phyloP scores from a whole-genome alignment of 2,797 vertebrate species.

The Parotocinclus haroldoi region DNA sequence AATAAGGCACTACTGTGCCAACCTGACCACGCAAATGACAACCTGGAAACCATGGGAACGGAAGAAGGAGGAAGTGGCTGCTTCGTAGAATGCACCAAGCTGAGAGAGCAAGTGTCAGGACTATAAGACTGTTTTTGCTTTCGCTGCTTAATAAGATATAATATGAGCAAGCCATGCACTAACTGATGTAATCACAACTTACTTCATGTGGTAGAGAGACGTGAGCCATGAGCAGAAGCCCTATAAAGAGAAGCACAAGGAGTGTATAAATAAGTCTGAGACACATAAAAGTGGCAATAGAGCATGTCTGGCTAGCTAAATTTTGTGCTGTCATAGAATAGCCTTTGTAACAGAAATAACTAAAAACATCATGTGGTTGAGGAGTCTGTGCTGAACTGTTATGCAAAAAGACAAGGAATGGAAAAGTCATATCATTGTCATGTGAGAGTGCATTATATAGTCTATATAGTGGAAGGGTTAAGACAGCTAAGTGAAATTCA shows the following conservation, averaged over 20 bases:
- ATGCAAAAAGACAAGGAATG: background rate
- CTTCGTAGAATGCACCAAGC: conserved; percentile 57
- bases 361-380: conserved; percentile 24
- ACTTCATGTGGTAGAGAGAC: conserved; percentile 96
- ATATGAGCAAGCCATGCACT: conserved; percentile 54
- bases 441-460: too few relatives aligned
- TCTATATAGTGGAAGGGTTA: too few relatives aligned
- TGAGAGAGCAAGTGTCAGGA: conserved; percentile 59
- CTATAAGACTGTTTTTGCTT: conserved; percentile 64
- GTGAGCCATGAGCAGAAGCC: conserved; percentile 95
- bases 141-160: conserved; percentile 67
- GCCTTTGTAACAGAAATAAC: conserved; percentile 29
- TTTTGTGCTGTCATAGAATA: conserved; percentile 44
- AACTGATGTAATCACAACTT: conserved; percentile 72
- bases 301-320: conserved; percentile 55
- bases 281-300: conserved; percentile 38
- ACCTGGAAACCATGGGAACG: conserved; percentile 67
- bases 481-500: too few relatives aligned
- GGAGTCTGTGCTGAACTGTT: conserved; percentile 25
- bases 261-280: conserved; percentile 50
- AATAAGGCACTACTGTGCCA: conserved; percentile 59
- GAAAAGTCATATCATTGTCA: too few relatives aligned
- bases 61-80: conserved; percentile 40
- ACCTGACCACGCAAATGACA: conserved; percentile 65
- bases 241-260: conserved; percentile 68